Base-by-base conservation (phyloP, 2,113 vertebrate species). In the Heterotilapia buettikoferi region DNA sequence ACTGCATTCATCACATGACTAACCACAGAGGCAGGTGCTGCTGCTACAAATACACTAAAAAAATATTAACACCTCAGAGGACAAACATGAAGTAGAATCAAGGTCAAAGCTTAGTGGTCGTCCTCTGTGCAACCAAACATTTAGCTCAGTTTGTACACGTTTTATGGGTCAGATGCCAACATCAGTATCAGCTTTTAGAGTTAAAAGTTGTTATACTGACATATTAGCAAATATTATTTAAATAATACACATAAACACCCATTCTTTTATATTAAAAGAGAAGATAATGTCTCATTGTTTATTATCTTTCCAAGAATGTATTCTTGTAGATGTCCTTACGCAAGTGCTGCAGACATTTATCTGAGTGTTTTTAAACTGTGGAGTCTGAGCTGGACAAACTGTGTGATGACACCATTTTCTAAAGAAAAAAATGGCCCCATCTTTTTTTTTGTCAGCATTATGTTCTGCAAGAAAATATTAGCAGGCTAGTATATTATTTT, bases 1-100 rank as follows among this genome's bases (percentile, higher is more conserved):
- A 80, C 68, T 84, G 85, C 88, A 76, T 68, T 85, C 61, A 66
- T 59, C 82, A 85, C 81, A 68, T 79, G 83, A 54, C 71, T 76
- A 85, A 89, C 53, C 80, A 82, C 86, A 85, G 83, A 83, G 88
- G 29, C 95, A 95, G 94, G 89, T 94, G 93, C 84, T 85, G 91
- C 83, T 57, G 88, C 92, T 80, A 81, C 84, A 93, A 89, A 95
- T 92, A 92, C 61, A 83, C 66, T 7, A 4, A 56, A 16, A 24
- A 83, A 45, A 68, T 33, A 86, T 83, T 2, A 83, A 86, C 92
- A 29, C 31, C 8, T 36, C 82, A 52, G 6, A 2, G 29, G 81
- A 90, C 92, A 94, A 92, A 93, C 88, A 93, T 94, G 93, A 85
- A 84, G 43, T 80, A 73, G 90, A 92, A 89, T 89, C 68, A 91